Base-by-base conservation (phyloP, 2,113 vertebrate species). In the Psilopsiagon aurifrons region DNA sequence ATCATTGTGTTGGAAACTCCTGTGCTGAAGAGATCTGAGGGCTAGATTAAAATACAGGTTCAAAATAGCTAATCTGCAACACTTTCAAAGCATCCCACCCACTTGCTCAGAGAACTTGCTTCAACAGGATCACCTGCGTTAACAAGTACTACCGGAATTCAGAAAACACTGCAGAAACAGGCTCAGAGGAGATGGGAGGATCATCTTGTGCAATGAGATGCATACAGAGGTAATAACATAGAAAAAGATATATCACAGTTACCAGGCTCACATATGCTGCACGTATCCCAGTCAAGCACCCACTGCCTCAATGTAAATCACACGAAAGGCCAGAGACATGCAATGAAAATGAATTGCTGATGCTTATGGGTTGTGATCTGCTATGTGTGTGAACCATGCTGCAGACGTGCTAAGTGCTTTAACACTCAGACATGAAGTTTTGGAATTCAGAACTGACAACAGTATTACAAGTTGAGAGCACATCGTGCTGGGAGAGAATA, bases 371-470 rank as follows among this genome's bases (percentile, higher is more conserved):
- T 1, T 85, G 78, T 66, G 63, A 87, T 39, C 73, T 33, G 79
- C 67, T 73, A 51, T 25, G 25, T 20, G 49, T 0, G 0, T 41
- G 5, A 86, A 33, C 43, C 25, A 11, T 0, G 3, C 47, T 57
- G 49, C 66, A 92, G 31, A 84, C 41, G 8, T 3, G 67, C 63
- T 69, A 80, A 94, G 23, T 16, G 63, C 52, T 77, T 57, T 49
- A 88, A 67, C 55, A 39, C 22, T 41, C 49, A 49, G 44, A 29
- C 54, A 70, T 7, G 29, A 83, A 14, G 15, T 37, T 87, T 57
- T 54, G 54, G 64, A 59, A 27, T 39, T 67, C 51, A 55, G 31
- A 80, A 33, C 28, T 83, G 54, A 88, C 31, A 62, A 20, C 8
- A 62, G 57, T 15, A n/a, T 46, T 69, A 51, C 11, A 54, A 85